A percentile compares a stretch with the other conserved stretches of the same genome.
phyloP scores from a whole-genome alignment of 2,113 vertebrate genomes.

The Antechinus stuartii region DNA sequence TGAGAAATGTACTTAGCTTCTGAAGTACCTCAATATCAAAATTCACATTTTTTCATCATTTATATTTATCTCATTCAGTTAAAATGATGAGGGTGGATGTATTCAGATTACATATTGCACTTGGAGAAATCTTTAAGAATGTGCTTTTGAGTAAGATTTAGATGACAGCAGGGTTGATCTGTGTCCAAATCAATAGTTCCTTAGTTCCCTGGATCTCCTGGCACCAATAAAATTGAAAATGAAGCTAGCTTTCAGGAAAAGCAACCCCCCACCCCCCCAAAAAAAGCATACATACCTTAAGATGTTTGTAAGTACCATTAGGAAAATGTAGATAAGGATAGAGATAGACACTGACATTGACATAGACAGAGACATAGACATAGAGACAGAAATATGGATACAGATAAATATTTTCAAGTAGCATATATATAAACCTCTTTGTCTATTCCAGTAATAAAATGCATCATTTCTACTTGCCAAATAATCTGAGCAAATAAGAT shows the following conservation, averaged over 20 bases:
- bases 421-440: conserved; percentile 35
- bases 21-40: conserved; percentile 20
- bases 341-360: neutral
- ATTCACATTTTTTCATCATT: conserved; percentile 55
- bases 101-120: neutral
- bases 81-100: neutral
- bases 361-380: no score
- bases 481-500: conserved; percentile 22
- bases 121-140: conserved; percentile 51
- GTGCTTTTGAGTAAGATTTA: conserved; percentile 62
- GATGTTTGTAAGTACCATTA: conserved; percentile 52
- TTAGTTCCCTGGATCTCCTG: conserved; percentile 24
- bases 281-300: conserved; percentile 47
- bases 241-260: conserved; percentile 37
- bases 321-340: neutral
- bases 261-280: neutral
- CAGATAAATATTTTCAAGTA: conserved; percentile 12
- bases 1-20: conserved; percentile 45
- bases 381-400: neutral
- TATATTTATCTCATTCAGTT: conserved; percentile 57
- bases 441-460: conserved; percentile 36
- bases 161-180: neutral
- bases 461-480: conserved; percentile 45
- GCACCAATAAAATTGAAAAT: conserved; percentile 42
- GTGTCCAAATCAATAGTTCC: neutral